These are phyloP conservation scores for Paracanthobrama guichenoti DNA, from an alignment of 2,113 vertebrate genomes.

Conservation along the genomic window DNA sequence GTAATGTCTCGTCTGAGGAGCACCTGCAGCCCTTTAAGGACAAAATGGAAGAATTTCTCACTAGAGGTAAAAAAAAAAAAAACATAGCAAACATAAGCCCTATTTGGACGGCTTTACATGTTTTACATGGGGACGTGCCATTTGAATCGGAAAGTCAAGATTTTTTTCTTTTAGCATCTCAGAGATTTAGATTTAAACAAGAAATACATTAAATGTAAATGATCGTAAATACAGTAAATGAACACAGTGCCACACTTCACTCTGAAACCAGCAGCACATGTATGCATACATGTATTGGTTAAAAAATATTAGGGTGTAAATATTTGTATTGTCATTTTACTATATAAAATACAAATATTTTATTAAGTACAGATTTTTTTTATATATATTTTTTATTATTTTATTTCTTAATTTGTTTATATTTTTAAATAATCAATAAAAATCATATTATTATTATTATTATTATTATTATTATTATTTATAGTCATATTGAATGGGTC, in stretches of 20 bases:
- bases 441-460: too few relatives aligned
- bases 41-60: slow-evolving; percentile 90
- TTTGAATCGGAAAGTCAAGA: neutral
- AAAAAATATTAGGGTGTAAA: neutral
- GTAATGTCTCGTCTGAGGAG: slow-evolving; percentile 85
- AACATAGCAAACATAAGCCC: neutral
- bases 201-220: too few relatives aligned
- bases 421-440: neutral
- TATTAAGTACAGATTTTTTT: too few relatives aligned
- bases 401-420: neutral
- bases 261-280: too few relatives aligned
- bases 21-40: slow-evolving; percentile 94
- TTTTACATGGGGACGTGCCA: neutral
- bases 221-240: too few relatives aligned
- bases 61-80: slow-evolving; percentile 80
- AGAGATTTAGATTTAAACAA: neutral
- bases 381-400: too few relatives aligned
- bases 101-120: neutral
- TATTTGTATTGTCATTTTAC: neutral
- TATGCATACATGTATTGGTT: too few relatives aligned
- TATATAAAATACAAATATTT: too few relatives aligned
- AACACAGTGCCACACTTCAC: too few relatives aligned
- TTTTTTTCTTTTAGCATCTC: neutral
- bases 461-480: neutral
- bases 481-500: neutral